Evolutionary conservation across 2,797 vertebrate genomes (phyloP), one percentile per base, ranked within the genome.

Genomic region (Acrossocheilus wenchowensis): DNA sequence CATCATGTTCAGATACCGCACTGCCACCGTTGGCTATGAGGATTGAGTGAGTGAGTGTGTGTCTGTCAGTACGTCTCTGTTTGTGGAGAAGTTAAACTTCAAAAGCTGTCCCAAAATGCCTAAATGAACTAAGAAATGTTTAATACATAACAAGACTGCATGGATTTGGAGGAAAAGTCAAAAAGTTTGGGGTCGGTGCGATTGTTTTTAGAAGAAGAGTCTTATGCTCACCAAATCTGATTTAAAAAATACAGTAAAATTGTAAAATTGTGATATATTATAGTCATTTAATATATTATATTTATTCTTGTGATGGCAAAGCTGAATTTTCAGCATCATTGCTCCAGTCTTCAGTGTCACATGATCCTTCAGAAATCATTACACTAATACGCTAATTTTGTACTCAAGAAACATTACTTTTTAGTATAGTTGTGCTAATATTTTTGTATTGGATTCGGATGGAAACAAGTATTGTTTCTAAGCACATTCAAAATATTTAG

Each of bases 1-100:
- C 83, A 82, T 86, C 85, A 85, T 87, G 88, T 91, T 90, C 62
- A 89, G 88, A 87, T 89, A 84, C 60, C 19, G 23, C 72, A 41
- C 78, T 81, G 88, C 45, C 30, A 66, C 87, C 86, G 82, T 54
- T 74, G 86, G 68, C 82, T 85, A 79, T n/a, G 45, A 57, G 77
- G 12, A 21, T 21, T n/a, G 9, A 17, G 68, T 36, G 68, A 30
- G 36, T 21, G 77, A 60, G 52, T 48, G 64, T 72, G 48, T 83
- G 62, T 60, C 34, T 81, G 60, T 69, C 23, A 26, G 45, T 54
- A 8, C 23, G 36, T 73, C 60, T 81, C 19, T 54, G 69, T 82
- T 52, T 84, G 39, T 62, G 39, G 43, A 36, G 23, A 30, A 54
- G 50, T 57, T 36, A 52, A 26, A 83, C 34, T 36, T 52, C 36